These are phyloP conservation scores for Hyperopisus bebe DNA, from an alignment of 2,113 vertebrate genomes.

Conservation along the genomic window DNA sequence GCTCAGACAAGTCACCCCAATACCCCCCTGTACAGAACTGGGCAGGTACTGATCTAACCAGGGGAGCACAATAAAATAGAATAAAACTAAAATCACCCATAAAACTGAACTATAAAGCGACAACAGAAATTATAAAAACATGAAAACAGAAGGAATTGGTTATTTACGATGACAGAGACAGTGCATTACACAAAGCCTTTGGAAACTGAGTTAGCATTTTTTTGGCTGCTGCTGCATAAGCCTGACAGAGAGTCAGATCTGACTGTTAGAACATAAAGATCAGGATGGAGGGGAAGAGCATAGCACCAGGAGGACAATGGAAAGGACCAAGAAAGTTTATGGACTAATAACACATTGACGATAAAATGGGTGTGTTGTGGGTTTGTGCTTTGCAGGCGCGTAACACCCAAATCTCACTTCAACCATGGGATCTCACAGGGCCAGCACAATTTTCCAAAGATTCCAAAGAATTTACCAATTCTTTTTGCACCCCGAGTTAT, in stretches of 20 bases:
- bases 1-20: neutral
- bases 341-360: neutral
- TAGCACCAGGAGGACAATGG: neutral
- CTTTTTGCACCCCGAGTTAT: neutral
- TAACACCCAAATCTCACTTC: neutral
- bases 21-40: neutral
- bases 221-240: neutral
- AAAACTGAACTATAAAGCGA: neutral
- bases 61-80: neutral
- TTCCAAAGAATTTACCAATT: neutral
- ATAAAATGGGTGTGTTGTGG: neutral
- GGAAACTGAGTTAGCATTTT: neutral
- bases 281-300: neutral
- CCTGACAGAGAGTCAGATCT: neutral
- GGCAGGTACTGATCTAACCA: neutral
- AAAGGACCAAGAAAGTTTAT: neutral
- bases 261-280: neutral
- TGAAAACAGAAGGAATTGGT: neutral
- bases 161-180: neutral
- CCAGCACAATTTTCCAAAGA: neutral
- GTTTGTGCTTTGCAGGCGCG: neutral
- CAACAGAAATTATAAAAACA: neutral
- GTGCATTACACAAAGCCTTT: neutral
- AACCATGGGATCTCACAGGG: neutral
- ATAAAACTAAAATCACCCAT: neutral